These are phyloP conservation scores for Proctacanthus coquilletti DNA, from an alignment of 1,140 invertebrate genomes.

Conservation along the genomic window DNA sequence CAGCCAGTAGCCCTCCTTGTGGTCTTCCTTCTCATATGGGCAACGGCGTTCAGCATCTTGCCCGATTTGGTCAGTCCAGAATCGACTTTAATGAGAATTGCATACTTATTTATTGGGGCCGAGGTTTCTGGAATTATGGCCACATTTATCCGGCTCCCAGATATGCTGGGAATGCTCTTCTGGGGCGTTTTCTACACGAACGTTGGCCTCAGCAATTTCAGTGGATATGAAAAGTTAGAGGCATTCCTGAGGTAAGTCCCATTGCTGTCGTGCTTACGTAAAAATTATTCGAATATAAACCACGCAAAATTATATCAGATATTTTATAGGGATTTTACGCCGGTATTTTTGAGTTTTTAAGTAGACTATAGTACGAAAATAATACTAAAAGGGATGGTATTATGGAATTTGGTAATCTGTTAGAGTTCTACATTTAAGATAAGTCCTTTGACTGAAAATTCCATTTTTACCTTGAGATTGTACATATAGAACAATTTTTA, in stretches of 20 bases:
- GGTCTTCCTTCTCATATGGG: conserved; percentile 20
- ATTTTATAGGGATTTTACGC: too few relatives aligned
- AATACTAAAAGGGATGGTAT: too few relatives aligned
- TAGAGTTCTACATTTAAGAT: too few relatives aligned
- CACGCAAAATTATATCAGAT: too few relatives aligned
- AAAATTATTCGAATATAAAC: too few relatives aligned
- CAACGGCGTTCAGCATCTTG: conserved; percentile 13
- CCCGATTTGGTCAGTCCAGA: conserved; percentile 12
- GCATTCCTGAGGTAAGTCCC: conserved; percentile 20
- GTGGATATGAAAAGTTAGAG: conserved; percentile 21
- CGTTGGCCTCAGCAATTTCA: conserved; percentile 22
- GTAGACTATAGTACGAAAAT: too few relatives aligned
- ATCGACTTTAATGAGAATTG: conserved; percentile 22
- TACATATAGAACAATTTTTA: too few relatives aligned
- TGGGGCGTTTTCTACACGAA: conserved; percentile 27
- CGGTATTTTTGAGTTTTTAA: too few relatives aligned
- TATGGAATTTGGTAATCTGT: too few relatives aligned
- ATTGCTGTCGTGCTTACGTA: too few relatives aligned
- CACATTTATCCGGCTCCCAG: conserved; percentile 19
- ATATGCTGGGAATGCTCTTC: conserved; percentile 30
- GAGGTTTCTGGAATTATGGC: conserved; percentile 23
- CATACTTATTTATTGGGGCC: conserved; percentile 24
- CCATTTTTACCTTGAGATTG: too few relatives aligned
- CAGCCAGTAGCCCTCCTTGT: conserved; percentile 19
- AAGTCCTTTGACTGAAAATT: too few relatives aligned